phyloP scores from a whole-genome alignment of 2,113 vertebrate genomes.

The Daphoenositta chrysoptera region DNA sequence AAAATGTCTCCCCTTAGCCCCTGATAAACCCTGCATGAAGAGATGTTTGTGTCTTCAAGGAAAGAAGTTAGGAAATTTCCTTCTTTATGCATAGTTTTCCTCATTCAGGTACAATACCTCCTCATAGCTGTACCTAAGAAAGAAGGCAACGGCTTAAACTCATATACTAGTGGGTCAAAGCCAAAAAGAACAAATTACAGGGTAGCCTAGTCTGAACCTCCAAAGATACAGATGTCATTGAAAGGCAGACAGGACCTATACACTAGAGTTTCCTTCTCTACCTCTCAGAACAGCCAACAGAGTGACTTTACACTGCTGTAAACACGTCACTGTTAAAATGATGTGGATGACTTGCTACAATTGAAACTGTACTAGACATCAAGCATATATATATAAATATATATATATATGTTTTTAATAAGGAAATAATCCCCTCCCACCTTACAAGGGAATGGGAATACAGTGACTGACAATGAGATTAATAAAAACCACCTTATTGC shows the following conservation, averaged over 20 bases:
- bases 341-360: neutral
- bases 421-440: neutral
- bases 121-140: neutral
- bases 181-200: neutral
- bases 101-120: neutral
- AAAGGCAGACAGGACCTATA: neutral
- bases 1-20: neutral
- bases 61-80: neutral
- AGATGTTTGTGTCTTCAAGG: neutral
- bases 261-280: rapidly evolving
- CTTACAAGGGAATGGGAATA: neutral
- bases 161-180: neutral
- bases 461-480: neutral
- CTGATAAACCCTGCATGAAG: neutral
- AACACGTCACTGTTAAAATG: neutral
- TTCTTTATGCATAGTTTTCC: neutral
- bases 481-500: neutral
- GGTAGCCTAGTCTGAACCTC: neutral
- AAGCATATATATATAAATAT: neutral
- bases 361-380: neutral
- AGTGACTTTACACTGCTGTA: neutral
- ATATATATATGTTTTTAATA: neutral
- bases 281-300: neutral
- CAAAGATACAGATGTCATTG: neutral
- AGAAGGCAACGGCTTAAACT: neutral